Percentiles rank a stretch among this genome's conserved stretches.
phyloP scores from a whole-genome alignment of 2,888 invertebrate species.

The Neoscelio sp. region DNA sequence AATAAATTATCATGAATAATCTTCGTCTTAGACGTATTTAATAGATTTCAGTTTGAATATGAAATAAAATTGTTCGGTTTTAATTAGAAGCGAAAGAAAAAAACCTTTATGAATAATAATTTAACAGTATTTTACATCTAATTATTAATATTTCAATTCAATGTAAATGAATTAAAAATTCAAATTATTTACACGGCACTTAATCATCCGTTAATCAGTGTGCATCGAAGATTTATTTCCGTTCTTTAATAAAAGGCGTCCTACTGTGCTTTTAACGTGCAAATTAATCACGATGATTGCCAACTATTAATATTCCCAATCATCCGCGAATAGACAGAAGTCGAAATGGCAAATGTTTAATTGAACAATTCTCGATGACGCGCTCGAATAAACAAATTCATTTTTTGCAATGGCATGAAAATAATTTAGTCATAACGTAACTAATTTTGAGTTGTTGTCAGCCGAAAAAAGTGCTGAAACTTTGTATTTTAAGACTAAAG shows the following conservation, averaged over 20 bases:
- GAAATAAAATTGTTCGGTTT: conserved; percentile 13
- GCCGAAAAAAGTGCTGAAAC: too few relatives aligned
- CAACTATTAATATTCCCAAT: conserved; percentile 69
- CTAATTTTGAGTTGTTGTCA: too few relatives aligned
- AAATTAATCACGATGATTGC: conserved; percentile 76
- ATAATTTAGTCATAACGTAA: too few relatives aligned
- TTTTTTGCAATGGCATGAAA: background rate
- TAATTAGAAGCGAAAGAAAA: conserved; percentile 27
- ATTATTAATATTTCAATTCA: conserved; percentile 25
- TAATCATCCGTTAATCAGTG: conserved; percentile 68
- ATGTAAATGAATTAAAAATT: conserved; percentile 52
- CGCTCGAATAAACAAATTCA: conserved; percentile 3
- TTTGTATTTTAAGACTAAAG: conserved; percentile 16
- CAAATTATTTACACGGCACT: conserved; percentile 36
- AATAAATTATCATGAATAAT: conserved; percentile 26
- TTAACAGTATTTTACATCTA: conserved; percentile 16
- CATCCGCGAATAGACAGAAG: conserved; percentile 32
- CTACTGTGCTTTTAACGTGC: conserved; percentile 77
- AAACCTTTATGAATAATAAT: conserved; percentile 44
- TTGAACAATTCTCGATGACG: background rate
- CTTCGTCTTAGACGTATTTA: background rate
- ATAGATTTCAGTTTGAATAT: conserved; percentile 33
- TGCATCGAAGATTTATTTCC: conserved; percentile 76
- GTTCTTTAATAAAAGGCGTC: conserved; percentile 70
- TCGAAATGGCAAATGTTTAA: conserved; percentile 14